These are phyloP conservation scores for Oreamnos americanus DNA, from an alignment of 2,113 vertebrate genomes.

Conservation along the genomic window DNA sequence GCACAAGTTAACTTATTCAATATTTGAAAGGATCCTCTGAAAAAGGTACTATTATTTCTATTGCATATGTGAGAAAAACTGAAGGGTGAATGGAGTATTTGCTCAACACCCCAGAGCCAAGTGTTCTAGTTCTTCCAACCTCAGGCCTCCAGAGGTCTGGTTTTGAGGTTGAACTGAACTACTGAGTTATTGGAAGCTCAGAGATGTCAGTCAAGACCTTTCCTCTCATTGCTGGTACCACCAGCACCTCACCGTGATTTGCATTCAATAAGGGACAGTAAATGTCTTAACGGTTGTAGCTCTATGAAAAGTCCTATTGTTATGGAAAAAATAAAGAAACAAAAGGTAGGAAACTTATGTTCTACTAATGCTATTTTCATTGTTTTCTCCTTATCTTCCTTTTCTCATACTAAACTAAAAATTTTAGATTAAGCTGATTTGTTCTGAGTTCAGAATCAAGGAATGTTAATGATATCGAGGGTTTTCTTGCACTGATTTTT, in stretches of 20 bases:
- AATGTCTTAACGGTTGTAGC: background rate
- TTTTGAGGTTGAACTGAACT: background rate
- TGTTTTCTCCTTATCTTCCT: background rate
- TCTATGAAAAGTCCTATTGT: conserved; percentile 13
- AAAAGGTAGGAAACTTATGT: background rate
- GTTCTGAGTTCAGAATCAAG: conserved; percentile 4
- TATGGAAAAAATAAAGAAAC: background rate
- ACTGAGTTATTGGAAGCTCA: background rate
- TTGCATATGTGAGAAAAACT: background rate
- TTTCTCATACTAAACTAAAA: background rate
- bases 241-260: background rate
- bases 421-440: conserved; percentile 7
- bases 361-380: background rate
- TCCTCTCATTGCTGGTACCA: background rate
- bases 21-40: background rate
- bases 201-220: background rate
- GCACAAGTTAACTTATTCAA: background rate
- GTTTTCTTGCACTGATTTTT: conserved; percentile 48
- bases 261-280: background rate
- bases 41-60: background rate
- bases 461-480: background rate
- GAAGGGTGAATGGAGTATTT: background rate
- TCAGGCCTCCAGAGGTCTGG: background rate
- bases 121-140: background rate
- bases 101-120: background rate